Conservation (phyloP, 2,113 vertebrate species). For the Micromys minutus region DNA sequence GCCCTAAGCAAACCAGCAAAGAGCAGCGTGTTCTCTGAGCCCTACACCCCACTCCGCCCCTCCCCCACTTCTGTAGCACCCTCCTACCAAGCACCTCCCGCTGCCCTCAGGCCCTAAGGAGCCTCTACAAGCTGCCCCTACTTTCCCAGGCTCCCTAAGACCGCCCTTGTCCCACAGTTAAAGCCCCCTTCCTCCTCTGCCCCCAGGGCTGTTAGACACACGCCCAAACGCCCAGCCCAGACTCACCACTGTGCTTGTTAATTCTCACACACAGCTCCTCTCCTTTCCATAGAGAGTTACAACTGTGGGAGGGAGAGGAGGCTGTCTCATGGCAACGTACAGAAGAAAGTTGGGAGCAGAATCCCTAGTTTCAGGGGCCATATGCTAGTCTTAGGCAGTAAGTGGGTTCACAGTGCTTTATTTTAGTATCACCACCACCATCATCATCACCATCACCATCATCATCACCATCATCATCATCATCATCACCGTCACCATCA, state of each 20-base stretch:
- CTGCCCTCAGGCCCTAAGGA: background rate
- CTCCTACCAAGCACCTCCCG: background rate
- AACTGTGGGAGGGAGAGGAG: background rate
- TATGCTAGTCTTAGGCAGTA: background rate
- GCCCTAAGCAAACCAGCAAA: slow-evolving; percentile 3
- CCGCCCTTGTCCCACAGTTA: background rate
- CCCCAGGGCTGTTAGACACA: background rate
- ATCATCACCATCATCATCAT: background rate
- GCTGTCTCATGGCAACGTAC: background rate
- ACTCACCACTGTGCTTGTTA: background rate
- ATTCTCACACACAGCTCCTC: background rate
- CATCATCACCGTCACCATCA: background rate
- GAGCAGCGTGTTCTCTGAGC: background rate
- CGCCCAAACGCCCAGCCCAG: background rate
- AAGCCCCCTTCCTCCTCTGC: background rate
- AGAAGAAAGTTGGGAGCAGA: background rate
- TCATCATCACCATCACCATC: background rate
- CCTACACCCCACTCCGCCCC: too few species aligned
- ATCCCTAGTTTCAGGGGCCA: background rate
- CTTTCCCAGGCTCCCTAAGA: background rate
- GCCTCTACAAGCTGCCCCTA: background rate
- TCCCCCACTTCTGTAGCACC: background rate
- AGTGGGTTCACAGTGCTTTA: background rate
- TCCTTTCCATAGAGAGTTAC: background rate
- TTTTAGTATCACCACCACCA: background rate